Base-by-base conservation (phyloP, 53 echinoderm and acorn worm genomes). In the Arbacia lixula region DNA sequence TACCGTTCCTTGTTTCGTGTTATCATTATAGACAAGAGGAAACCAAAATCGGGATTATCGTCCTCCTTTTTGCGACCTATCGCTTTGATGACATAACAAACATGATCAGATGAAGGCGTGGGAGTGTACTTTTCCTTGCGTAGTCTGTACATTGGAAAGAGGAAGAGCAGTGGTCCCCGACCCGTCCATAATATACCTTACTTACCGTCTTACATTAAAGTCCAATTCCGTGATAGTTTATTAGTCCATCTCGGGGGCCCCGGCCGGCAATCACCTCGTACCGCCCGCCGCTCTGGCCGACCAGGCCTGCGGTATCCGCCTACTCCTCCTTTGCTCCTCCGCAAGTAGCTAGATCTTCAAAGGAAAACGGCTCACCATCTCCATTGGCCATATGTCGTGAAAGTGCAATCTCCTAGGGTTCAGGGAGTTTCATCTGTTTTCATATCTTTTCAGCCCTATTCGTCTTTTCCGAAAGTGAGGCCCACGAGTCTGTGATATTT, bases 381-480 rank as follows among this genome's bases (percentile, higher is more conserved):
- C 60, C 60, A 57, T 77, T 77, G 58, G 39, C 77, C 77, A 77
- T 77, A 77, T 77, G 77, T 77, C 77, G 57, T 38, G 26, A 77
- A 77, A 77, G 77, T 77, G 30, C 77, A 77, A 39, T 22, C 58
- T 74, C 77, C 27, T 58, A 30, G 77, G 22, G 77, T 77, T 77
- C 77, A 77, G 58, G 4, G n/a, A n/a, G n/a, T n/a, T n/a, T n/a
- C n/a, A n/a, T 10, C n/a, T n/a, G n/a, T n/a, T n/a, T n/a, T n/a
- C n/a, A n/a, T n/a, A n/a, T n/a, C n/a, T n/a, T 46, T 46, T 46
- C 6, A 46, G 46, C 46, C 8, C 6, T 46, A 10, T 46, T 46
- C 6, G 8, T 46, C 8, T 46, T 10, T 14, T 10, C 46, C 6
- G 14, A 46, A 14, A 46, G 46, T 46, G 8, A 46, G 46, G 46